Conservation (phyloP, 2,797 vertebrate species). For the Gambusia yucatana region DNA sequence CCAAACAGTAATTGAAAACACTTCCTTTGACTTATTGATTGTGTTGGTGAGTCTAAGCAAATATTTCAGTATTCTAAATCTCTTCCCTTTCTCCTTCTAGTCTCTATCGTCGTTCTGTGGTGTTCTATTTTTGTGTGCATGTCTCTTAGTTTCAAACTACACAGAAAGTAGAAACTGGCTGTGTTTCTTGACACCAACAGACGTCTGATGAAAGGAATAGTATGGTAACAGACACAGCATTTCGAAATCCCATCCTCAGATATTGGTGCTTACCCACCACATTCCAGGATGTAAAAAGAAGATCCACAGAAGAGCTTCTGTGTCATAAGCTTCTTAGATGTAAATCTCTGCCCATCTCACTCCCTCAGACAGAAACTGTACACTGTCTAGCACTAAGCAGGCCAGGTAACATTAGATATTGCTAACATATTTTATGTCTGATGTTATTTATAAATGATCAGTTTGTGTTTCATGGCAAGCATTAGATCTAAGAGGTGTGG, state of each 20-base stretch:
- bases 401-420: conserved; percentile 39
- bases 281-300: conserved; percentile 40
- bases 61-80: conserved; percentile 21
- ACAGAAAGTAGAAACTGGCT: not conserved
- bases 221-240: conserved; percentile 30
- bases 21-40: conserved; percentile 61
- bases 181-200: conserved; percentile 19
- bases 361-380: conserved; percentile 61
- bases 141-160: not conserved
- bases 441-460: conserved; percentile 46
- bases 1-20: conserved; percentile 44
- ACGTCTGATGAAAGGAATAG: conserved; percentile 27
- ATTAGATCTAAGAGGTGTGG: conserved; percentile 4
- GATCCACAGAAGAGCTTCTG: conserved; percentile 33
- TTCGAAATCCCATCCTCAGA: conserved; percentile 38
- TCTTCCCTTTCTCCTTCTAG: conserved; percentile 19
- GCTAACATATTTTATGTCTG: conserved; percentile 44
- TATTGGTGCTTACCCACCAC: conserved; percentile 33
- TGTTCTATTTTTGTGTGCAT: not conserved
- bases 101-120: conserved; percentile 6
- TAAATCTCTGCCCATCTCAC: conserved; percentile 47
- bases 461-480: conserved; percentile 28
- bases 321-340: conserved; percentile 42
- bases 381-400: conserved; percentile 52
- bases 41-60: conserved; percentile 38